Conservation (phyloP, 1,140 invertebrate species). For the Thalassaphorura encarpata region DNA sequence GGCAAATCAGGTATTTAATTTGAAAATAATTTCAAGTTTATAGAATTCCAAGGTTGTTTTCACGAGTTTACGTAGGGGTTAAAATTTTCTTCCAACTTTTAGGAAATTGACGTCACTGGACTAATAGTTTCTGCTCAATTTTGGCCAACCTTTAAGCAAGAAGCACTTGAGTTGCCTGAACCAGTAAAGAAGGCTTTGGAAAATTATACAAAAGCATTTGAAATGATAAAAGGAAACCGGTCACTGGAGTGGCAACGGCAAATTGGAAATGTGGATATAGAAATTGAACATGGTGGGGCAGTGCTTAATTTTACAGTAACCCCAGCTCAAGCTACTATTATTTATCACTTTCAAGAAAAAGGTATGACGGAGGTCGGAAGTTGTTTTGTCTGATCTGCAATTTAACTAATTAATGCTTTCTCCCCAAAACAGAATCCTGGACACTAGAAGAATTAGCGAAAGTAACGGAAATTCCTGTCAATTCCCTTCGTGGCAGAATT, state of each 20-base stretch:
- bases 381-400: too few relatives aligned
- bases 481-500: too few relatives aligned
- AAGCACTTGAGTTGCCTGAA: constrained; percentile 75
- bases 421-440: constrained; percentile 8
- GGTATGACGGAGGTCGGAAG: too few relatives aligned
- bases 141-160: constrained; percentile 95
- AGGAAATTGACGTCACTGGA: constrained; percentile 60
- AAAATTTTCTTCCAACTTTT: constrained; percentile 19
- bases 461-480: constrained; percentile 3
- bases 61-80: too few relatives aligned
- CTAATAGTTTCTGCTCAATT: constrained; percentile 96
- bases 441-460: constrained; percentile 5
- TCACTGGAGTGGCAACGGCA: constrained; percentile 90
- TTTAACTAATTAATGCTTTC: background rate
- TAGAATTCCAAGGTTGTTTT: too few relatives aligned
- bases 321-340: constrained; percentile 86
- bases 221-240: constrained; percentile 85
- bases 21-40: constrained; percentile 35
- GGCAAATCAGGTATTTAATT: constrained; percentile 1
- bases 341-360: constrained; percentile 88
- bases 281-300: constrained; percentile 79
- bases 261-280: constrained; percentile 80
- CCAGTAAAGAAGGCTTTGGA: constrained; percentile 70
- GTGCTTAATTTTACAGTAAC: too few relatives aligned
- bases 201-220: constrained; percentile 82